phyloP scores from a whole-genome alignment of 2,113 vertebrate species.

The Pseudonaja textilis region DNA sequence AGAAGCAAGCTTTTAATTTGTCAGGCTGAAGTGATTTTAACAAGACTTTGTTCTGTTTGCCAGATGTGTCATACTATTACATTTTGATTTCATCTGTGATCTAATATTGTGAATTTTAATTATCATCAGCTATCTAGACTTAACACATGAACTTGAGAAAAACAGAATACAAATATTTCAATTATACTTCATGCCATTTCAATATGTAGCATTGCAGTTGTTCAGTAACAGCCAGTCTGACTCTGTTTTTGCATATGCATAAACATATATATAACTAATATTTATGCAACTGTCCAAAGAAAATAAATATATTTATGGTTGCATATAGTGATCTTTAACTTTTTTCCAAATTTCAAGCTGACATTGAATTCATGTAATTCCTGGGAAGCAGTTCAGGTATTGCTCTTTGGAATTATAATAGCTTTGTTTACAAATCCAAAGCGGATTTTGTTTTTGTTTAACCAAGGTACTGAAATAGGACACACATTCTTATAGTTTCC shows the following conservation, averaged over 20 bases:
- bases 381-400: background rate
- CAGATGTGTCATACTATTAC: background rate
- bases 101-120: background rate
- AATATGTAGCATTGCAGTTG: background rate
- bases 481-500: background rate
- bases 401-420: background rate
- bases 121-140: background rate
- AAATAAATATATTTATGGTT: background rate
- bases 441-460: background rate
- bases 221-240: background rate
- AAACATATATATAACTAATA: background rate
- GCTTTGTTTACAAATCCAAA: background rate
- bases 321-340: background rate
- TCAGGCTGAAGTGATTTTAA: constrained; percentile 1
- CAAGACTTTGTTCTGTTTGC: background rate
- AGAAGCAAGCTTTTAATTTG: background rate
- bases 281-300: background rate
- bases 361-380: background rate
- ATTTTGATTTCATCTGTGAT: background rate
- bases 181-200: background rate
- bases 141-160: background rate
- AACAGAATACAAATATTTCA: background rate
- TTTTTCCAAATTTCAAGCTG: background rate
- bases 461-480: background rate
- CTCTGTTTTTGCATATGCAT: background rate